phyloP scores from a whole-genome alignment of 1,140 invertebrate species.

The Colletes latitarsis region DNA sequence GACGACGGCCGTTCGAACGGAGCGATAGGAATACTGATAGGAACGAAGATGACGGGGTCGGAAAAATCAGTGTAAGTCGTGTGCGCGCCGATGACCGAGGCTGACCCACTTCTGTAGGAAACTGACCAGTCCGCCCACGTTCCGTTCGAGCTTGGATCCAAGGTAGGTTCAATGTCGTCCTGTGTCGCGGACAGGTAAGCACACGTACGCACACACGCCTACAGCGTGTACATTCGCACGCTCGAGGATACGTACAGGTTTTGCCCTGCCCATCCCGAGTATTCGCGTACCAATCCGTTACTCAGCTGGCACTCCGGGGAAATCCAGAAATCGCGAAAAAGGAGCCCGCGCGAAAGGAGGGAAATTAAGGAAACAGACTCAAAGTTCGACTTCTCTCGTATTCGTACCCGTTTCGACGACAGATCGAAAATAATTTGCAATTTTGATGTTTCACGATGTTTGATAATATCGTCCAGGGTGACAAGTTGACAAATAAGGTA shows the following conservation, averaged over 20 bases:
- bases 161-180: conserved; percentile 78
- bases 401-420: too few species aligned
- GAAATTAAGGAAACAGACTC: not conserved
- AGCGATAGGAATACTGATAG: conserved; percentile 22
- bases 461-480: too few species aligned
- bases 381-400: not conserved
- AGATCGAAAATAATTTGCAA: too few species aligned
- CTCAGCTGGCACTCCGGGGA: conserved; percentile 57
- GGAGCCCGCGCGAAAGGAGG: not conserved
- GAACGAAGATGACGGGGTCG: conserved; percentile 33
- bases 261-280: conserved; percentile 29
- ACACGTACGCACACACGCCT: not conserved
- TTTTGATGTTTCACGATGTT: too few species aligned
- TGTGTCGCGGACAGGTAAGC: conserved; percentile 49
- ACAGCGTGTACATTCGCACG: too few species aligned
- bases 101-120: conserved; percentile 74
- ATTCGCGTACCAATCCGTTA: conserved; percentile 65
- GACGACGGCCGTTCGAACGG: not conserved
- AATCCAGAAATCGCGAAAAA: conserved; percentile 48
- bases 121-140: conserved; percentile 78
- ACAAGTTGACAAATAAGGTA: too few species aligned
- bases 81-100: conserved; percentile 70
- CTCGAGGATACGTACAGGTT: conserved; percentile 23
- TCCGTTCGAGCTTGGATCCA: conserved; percentile 68
- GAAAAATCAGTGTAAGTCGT: conserved; percentile 62